Percentiles rank a stretch among this genome's conserved stretches.
These are phyloP conservation scores for Synaphobranchus kaupii DNA, from an alignment of 2,797 vertebrate genomes.

Conservation along the genomic window DNA sequence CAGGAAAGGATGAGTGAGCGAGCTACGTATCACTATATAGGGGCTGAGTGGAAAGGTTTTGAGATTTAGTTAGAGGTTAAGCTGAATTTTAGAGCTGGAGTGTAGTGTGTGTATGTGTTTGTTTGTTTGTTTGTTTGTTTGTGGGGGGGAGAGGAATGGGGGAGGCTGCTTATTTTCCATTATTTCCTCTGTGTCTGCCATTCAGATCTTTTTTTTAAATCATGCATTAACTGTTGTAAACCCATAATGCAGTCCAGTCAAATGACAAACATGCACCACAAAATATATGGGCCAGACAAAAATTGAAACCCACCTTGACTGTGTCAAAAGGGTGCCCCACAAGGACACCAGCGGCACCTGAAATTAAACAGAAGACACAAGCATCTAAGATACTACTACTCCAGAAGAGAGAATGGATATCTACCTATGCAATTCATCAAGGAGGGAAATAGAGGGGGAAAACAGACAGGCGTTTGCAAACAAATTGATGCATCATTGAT, in stretches of 20 bases:
- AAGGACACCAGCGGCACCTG: constrained; percentile 93
- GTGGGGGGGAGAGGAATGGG: neutral
- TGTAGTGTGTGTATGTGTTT: neutral
- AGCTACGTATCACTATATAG: neutral
- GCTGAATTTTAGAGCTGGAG: neutral
- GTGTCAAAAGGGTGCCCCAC: constrained; percentile 98
- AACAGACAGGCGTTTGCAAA: neutral
- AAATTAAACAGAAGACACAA: constrained; percentile 35
- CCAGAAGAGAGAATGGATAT: neutral
- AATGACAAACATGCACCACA: neutral
- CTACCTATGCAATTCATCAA: neutral
- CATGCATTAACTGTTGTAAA: neutral
- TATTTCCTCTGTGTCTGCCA: neutral
- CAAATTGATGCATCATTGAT: neutral
- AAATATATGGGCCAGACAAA: neutral
- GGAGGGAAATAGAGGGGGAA: neutral
- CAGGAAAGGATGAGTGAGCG: neutral
- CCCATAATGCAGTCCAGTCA: neutral
- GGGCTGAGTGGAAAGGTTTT: neutral
- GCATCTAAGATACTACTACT: neutral
- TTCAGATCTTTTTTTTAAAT: neutral
- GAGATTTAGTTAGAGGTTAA: neutral
- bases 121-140: neutral
- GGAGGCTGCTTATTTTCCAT: neutral
- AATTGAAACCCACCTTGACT: constrained; percentile 83